These are phyloP conservation scores for Cryptoprocta ferox DNA, from an alignment of 2,797 vertebrate species.

Conservation along the genomic window DNA sequence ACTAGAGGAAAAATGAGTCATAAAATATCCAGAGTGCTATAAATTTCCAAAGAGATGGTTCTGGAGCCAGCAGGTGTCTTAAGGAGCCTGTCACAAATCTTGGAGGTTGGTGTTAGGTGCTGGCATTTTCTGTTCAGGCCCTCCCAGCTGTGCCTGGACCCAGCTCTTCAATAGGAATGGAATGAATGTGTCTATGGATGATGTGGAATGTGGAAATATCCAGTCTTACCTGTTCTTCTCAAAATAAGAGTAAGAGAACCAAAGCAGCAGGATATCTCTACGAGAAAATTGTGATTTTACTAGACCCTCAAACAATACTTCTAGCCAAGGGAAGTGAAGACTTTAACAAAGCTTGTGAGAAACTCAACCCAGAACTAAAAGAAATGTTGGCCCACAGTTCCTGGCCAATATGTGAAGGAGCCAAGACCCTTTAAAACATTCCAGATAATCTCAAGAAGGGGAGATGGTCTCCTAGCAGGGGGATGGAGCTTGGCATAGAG, in stretches of 20 bases:
- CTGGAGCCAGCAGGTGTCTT: not conserved
- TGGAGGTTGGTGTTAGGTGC: rapidly evolving
- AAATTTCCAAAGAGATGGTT: not conserved
- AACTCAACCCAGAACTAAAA: not conserved
- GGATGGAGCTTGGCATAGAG: too few species aligned
- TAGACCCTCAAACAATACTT: not conserved
- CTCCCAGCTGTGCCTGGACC: not conserved
- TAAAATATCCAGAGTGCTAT: not conserved
- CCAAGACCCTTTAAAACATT: too few species aligned
- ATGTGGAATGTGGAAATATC: not conserved
- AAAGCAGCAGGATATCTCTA: not conserved
- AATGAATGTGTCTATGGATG: not conserved
- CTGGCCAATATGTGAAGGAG: not conserved
- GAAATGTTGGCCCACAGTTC: not conserved
- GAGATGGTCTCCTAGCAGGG: not conserved
- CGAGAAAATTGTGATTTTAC: not conserved
- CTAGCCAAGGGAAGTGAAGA: not conserved
- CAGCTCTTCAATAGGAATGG: not conserved
- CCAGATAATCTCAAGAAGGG: not conserved
- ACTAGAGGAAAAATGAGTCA: not conserved
- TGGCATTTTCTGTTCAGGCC: not conserved
- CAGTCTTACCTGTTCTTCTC: not conserved
- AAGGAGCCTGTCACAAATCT: not conserved
- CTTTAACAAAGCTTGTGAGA: not conserved
- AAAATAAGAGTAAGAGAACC: not conserved